A percentile compares a stretch with the other conserved stretches of the same genome.
These are phyloP conservation scores for Chunga burmeisteri DNA, from an alignment of 2,113 vertebrate genomes.

Conservation along the genomic window DNA sequence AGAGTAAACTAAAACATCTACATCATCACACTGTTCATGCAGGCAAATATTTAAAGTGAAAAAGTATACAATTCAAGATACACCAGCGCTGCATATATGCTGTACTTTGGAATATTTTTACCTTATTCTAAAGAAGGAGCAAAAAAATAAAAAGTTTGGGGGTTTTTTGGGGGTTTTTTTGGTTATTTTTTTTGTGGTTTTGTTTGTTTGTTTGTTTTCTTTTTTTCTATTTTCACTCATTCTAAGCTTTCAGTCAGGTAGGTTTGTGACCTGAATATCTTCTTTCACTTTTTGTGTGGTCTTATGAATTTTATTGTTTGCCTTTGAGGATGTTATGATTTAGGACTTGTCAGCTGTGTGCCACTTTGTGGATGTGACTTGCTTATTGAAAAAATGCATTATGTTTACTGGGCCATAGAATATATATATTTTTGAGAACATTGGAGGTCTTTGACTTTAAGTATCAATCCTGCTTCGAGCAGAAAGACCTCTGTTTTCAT, in stretches of 20 bases:
- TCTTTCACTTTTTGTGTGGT: neutral
- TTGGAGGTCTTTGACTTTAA: neutral
- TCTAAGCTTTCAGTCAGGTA: constrained; percentile 33
- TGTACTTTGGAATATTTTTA: neutral
- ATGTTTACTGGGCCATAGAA: neutral
- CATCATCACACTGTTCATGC: neutral
- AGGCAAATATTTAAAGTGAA: neutral
- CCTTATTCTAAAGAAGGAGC: neutral
- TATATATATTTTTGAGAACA: neutral
- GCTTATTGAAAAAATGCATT: neutral
- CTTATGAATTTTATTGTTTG: neutral
- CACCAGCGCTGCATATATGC: neutral
- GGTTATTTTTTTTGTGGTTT: too few species aligned
- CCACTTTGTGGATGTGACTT: neutral
- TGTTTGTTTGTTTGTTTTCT: neutral
- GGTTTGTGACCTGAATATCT: constrained; percentile 22
- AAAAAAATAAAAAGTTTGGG: constrained; percentile 15
- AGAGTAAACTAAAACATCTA: constrained; percentile 44
- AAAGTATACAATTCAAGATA: neutral
- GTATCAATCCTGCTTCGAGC: neutral
- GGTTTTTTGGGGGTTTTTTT: too few species aligned
- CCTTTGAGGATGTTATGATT: neutral
- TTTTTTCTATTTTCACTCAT: constrained; percentile 25
- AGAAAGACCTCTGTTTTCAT: neutral
- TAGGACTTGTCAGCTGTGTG: neutral